Evolutionary conservation across 2,113 vertebrate species (phyloP), one percentile per base, ranked within the genome.

Genomic region (Mus pahari): DNA sequence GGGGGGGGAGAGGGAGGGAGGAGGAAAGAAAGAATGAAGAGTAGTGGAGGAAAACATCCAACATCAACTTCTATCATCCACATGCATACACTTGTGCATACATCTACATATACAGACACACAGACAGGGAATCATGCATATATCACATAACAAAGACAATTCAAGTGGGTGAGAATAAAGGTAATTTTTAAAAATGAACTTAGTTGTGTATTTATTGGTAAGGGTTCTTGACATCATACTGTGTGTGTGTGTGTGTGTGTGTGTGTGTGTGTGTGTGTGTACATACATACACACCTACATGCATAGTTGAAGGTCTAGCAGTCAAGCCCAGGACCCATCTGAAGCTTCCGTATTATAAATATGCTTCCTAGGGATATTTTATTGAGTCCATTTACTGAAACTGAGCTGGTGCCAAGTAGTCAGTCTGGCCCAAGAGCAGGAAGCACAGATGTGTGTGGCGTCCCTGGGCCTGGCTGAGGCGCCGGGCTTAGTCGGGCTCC

Each of bases 331-430:
- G 28, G 62, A 36, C 77, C 66, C 26, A 68, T 89, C 60, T n/a
- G 50, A 92, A 92, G 53, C 11, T 73, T 95, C 92, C n/a, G 9
- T 74, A 5, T 89, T 82, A 73, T 58, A 82, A 92, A 93, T 62
- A 58, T 31, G 26, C 50, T 87, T 91, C 70, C 36, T 36, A 78
- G 89, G 53, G 36, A 64, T 81, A 20, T 78, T 86, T 91, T 86
- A 45, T 58, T 81, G 90, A 92, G 64, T 50, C 50, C n/a, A 45
- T 70, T 97, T 87, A 66, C 83, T 89, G 42, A 92, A 89, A 64
- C 81, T 62, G 95, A 86, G 82, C 79, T 94, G 95, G 58, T 64
- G 24, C 45, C 79, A 77, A 94, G 66, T 87, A 92, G 42, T 95
- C 55, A 73, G 0, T 39, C 75, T 4, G 20, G 58, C 22, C 64